Evolutionary conservation across 1,140 invertebrate genomes (phyloP).

Genomic region (Idris sp.): DNA sequence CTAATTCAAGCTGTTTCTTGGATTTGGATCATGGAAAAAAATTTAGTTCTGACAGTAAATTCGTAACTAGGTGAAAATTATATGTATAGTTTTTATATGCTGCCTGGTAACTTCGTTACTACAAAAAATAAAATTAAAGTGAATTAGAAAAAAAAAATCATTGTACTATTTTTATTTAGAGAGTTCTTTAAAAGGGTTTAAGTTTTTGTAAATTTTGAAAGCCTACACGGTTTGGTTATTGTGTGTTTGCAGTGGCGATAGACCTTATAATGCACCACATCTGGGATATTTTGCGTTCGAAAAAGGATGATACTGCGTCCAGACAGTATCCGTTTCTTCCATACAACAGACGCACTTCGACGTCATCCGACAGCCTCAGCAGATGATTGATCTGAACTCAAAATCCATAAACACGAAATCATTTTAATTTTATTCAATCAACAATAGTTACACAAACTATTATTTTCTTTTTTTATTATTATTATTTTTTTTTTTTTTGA

Average conservation of each 20-base stretch:
- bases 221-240: constrained; percentile 77
- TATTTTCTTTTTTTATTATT: too few species aligned
- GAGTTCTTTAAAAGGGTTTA: background rate
- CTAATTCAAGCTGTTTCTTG: constrained; percentile 35
- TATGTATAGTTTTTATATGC: background rate
- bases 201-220: too few species aligned
- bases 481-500: too few species aligned
- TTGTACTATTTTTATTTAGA: background rate
- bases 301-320: constrained; percentile 78
- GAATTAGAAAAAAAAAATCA: background rate
- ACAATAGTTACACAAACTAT: background rate
- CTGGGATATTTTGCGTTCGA: constrained; percentile 92
- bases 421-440: constrained; percentile 1
- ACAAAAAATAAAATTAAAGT: background rate
- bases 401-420: constrained; percentile 22
- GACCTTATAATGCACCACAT: constrained; percentile 99
- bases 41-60: too few species aligned
- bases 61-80: too few species aligned
- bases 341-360: constrained; percentile 75
- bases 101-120: background rate
- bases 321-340: constrained; percentile 77
- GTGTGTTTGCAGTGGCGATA: constrained; percentile 96
- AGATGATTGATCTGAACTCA: constrained; percentile 73
- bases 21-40: constrained; percentile 52
- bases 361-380: constrained; percentile 78